A percentile compares a stretch with the other conserved stretches of the same genome.
Evolutionary conservation across 2,888 invertebrate species (phyloP).

Genomic region (Himalopsyche tibetana): DNA sequence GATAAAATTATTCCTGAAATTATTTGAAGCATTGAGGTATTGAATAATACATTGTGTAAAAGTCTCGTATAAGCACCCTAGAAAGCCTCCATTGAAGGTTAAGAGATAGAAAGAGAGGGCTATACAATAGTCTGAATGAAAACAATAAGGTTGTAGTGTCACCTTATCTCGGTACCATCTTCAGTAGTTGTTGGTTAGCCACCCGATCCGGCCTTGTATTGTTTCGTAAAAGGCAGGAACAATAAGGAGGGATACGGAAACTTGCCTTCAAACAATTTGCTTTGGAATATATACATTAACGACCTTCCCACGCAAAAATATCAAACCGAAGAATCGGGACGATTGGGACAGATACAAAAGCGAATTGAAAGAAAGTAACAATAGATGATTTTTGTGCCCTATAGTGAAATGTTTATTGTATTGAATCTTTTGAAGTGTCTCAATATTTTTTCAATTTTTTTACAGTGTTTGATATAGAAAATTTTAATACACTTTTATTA

Average conservation of each 20-base stretch:
- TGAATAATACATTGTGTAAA: not conserved
- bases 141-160: slow-evolving; percentile 34
- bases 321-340: not conserved
- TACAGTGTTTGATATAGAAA: no score
- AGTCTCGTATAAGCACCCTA: not conserved
- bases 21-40: not conserved
- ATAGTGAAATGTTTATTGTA: no score
- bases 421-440: no score
- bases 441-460: no score
- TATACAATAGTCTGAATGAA: slow-evolving; percentile 8
- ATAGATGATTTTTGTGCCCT: no score
- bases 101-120: not conserved
- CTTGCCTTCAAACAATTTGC: slow-evolving; percentile 6
- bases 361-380: no score
- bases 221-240: not conserved
- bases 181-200: slow-evolving; percentile 22
- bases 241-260: slow-evolving; percentile 4
- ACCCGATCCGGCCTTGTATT: slow-evolving; percentile 26
- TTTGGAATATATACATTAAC: slow-evolving; percentile 4
- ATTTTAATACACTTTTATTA: no score
- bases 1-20: not conserved
- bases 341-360: not conserved
- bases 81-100: not conserved
- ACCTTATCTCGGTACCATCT: slow-evolving; percentile 21
- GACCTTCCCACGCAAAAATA: slow-evolving; percentile 9